Percentiles rank a stretch among this genome's conserved stretches.
Evolutionary conservation across 2,888 invertebrate species (phyloP).

Genomic region (Heteropelma amictum): DNA sequence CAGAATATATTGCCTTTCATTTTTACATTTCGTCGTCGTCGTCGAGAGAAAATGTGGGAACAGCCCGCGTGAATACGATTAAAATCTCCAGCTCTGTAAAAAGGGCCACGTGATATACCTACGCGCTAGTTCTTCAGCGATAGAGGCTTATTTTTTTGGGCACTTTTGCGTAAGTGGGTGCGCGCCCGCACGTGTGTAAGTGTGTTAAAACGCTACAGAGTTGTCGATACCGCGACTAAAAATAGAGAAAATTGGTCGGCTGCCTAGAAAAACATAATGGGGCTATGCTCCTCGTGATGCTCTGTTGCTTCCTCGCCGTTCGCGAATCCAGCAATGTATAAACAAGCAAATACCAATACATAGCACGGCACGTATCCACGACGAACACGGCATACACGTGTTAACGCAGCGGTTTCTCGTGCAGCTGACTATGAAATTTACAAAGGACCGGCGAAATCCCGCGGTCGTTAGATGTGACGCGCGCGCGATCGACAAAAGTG

Average conservation of each 20-base stretch:
- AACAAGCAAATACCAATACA: background rate
- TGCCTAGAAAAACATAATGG: slow-evolving; percentile 66
- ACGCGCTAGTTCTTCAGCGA: too few species aligned
- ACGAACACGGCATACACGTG: slow-evolving; percentile 25
- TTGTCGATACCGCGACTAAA: slow-evolving; percentile 65
- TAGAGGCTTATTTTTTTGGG: too few species aligned
- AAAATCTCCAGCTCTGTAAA: too few species aligned
- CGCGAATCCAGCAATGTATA: slow-evolving; percentile 34
- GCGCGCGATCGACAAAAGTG: slow-evolving; percentile 68
- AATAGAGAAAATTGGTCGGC: slow-evolving; percentile 63
- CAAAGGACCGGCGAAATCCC: slow-evolving; percentile 63
- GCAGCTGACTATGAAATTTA: slow-evolving; percentile 72
- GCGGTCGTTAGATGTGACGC: slow-evolving; percentile 51
- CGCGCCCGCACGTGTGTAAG: background rate
- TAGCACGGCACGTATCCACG: slow-evolving; percentile 4
- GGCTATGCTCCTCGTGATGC: slow-evolving; percentile 41
- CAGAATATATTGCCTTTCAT: too few species aligned
- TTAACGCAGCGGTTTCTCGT: slow-evolving; percentile 63
- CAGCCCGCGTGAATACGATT: too few species aligned
- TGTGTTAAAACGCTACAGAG: slow-evolving; percentile 34
- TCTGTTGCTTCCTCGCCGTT: slow-evolving; percentile 12
- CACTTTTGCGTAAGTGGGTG: too few species aligned
- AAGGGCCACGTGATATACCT: too few species aligned
- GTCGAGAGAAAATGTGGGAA: too few species aligned
- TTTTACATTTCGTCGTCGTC: too few species aligned